These are phyloP conservation scores for Clunio marinus DNA, from an alignment of 2,888 invertebrate species.

Conservation along the genomic window DNA sequence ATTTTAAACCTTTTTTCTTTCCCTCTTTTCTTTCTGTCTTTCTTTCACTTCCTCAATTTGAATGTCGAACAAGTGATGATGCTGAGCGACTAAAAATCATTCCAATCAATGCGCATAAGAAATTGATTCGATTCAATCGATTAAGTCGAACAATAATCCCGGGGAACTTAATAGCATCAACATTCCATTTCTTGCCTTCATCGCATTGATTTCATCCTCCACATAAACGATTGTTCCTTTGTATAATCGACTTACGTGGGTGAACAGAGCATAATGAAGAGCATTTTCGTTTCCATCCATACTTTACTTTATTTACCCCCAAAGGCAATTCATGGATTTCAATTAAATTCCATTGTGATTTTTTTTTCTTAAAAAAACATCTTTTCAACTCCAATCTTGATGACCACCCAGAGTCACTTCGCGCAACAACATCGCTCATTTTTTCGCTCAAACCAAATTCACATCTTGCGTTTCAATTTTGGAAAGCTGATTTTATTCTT, in stretches of 20 bases:
- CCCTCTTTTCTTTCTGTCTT: neutral
- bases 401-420: conserved; percentile 29
- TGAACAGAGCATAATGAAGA: neutral
- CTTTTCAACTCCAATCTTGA: neutral
- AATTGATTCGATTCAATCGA: conserved; percentile 31
- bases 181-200: conserved; percentile 21
- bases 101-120: neutral
- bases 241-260: conserved; percentile 19
- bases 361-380: too few species aligned
- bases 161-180: conserved; percentile 28
- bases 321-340: conserved; percentile 22
- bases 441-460: neutral
- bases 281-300: too few species aligned
- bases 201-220: neutral
- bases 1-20: neutral
- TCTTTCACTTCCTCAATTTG: neutral
- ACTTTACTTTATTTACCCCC: too few species aligned
- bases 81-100: neutral
- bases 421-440: neutral
- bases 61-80: neutral
- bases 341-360: conserved; percentile 38
- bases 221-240: conserved; percentile 7
- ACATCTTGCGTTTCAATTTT: too few species aligned
- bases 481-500: neutral
- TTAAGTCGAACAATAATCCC: conserved; percentile 27